A percentile compares a stretch with the other conserved stretches of the same genome.
Conservation (phyloP, 2,113 vertebrate species). For the Gavia stellata region DNA sequence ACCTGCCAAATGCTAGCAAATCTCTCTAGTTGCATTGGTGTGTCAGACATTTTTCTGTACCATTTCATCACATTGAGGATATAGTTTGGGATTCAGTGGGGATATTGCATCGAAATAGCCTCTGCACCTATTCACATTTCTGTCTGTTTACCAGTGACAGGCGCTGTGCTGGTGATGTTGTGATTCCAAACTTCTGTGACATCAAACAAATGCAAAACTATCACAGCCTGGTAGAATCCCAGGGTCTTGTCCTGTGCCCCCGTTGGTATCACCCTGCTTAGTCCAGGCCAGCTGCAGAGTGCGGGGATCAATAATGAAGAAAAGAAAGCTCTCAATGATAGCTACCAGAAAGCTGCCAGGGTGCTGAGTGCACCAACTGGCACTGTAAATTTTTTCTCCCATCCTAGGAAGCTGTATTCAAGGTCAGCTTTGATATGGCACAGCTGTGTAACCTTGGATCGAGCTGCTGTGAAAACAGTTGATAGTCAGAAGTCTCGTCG, state of each 20-base stretch:
- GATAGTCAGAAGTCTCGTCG: background rate
- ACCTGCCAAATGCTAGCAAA: background rate
- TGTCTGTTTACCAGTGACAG: background rate
- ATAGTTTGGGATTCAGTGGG: background rate
- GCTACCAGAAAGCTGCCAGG: background rate
- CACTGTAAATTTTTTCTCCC: background rate
- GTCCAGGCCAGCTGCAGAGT: background rate
- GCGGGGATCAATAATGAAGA: background rate
- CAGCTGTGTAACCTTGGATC: background rate
- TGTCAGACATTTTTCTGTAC: background rate
- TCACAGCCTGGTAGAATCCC: background rate
- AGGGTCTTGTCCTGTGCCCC: background rate
- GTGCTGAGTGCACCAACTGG: accelerated
- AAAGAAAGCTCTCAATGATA: background rate
- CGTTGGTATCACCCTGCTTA: accelerated
- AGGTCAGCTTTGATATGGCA: background rate
- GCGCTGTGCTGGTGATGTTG: background rate
- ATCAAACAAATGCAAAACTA: background rate
- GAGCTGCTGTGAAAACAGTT: background rate
- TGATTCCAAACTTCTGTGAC: background rate
- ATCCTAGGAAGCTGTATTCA: background rate
- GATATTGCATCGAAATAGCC: background rate
- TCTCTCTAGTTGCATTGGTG: background rate
- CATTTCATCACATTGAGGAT: background rate
- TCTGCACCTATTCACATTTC: background rate